Conservation (phyloP, 2,797 vertebrate genomes). For the Melanotaenia parkinsoni region DNA sequence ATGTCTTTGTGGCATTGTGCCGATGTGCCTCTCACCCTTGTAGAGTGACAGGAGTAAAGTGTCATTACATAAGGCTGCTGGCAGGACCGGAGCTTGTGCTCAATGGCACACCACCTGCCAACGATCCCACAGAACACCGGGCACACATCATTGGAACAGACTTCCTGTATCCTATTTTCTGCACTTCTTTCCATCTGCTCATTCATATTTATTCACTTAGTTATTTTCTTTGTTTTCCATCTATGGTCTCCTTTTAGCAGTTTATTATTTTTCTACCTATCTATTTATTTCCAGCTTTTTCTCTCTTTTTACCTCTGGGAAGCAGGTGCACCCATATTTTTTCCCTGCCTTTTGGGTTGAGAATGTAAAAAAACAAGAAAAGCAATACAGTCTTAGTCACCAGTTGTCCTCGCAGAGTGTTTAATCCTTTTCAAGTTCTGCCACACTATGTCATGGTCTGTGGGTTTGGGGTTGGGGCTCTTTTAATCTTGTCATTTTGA, state of each 20-base stretch:
- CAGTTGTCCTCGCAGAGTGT: slow-evolving; percentile 49
- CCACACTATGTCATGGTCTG: slow-evolving; percentile 17
- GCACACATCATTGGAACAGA: slow-evolving; percentile 43
- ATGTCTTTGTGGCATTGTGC: slow-evolving; percentile 32
- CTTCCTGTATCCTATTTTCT: slow-evolving; percentile 47
- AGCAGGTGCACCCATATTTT: slow-evolving; percentile 52
- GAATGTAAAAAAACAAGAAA: slow-evolving; percentile 46
- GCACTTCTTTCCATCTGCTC: slow-evolving; percentile 26
- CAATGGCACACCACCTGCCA: slow-evolving; percentile 58
- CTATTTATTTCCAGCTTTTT: background rate
- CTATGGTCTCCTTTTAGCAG: slow-evolving; percentile 7
- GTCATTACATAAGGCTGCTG: slow-evolving; percentile 72
- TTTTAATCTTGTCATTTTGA: too few species aligned
- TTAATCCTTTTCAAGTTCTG: slow-evolving; percentile 74
- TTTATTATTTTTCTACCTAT: background rate
- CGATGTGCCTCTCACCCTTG: slow-evolving; percentile 31
- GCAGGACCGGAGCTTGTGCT: slow-evolving; percentile 52
- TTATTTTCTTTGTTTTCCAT: slow-evolving; percentile 23
- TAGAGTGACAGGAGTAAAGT: slow-evolving; percentile 57
- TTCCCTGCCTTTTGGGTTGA: slow-evolving; percentile 54
- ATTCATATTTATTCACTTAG: slow-evolving; percentile 30
- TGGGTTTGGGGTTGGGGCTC: too few species aligned
- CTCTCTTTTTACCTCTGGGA: slow-evolving; percentile 18
- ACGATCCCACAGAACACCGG: slow-evolving; percentile 55
- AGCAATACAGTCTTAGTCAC: slow-evolving; percentile 51